phyloP scores from a whole-genome alignment of 2,888 invertebrate species.

The Coremacera marginata region DNA sequence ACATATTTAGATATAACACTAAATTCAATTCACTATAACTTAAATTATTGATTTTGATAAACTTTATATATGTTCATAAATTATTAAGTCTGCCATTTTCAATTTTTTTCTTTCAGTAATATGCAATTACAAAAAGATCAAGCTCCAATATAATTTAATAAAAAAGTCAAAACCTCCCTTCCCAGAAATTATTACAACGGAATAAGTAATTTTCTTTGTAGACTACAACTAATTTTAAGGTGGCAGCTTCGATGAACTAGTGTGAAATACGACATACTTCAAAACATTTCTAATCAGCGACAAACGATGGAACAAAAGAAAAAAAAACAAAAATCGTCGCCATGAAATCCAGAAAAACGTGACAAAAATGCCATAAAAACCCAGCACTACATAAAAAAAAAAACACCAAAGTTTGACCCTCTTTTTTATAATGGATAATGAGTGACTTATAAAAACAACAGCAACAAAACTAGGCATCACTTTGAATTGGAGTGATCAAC shows the following conservation, averaged over 20 bases:
- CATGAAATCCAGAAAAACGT: neutral
- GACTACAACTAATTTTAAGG: too few relatives aligned
- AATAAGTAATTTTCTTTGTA: neutral
- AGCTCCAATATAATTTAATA: too few relatives aligned
- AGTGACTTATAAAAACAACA: neutral
- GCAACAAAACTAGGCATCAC: neutral
- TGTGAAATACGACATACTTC: slow-evolving; percentile 2
- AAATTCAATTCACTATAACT: too few relatives aligned
- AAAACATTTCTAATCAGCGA: slow-evolving; percentile 16
- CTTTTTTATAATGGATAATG: slow-evolving; percentile 5
- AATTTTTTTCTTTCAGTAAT: too few relatives aligned
- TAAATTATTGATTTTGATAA: too few relatives aligned
- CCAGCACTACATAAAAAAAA: neutral
- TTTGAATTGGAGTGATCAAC: neutral
- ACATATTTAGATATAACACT: too few relatives aligned
- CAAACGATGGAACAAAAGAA: neutral
- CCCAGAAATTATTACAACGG: neutral
- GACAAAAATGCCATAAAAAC: neutral
- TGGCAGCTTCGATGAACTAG: neutral
- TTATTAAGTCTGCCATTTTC: too few relatives aligned
- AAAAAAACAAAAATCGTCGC: neutral
- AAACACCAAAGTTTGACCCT: neutral
- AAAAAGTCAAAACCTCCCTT: too few relatives aligned
- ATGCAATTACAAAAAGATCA: too few relatives aligned
- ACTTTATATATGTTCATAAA: too few relatives aligned